Base-by-base conservation (phyloP, 2,797 vertebrate genomes). In the Orestias chungarensis region DNA sequence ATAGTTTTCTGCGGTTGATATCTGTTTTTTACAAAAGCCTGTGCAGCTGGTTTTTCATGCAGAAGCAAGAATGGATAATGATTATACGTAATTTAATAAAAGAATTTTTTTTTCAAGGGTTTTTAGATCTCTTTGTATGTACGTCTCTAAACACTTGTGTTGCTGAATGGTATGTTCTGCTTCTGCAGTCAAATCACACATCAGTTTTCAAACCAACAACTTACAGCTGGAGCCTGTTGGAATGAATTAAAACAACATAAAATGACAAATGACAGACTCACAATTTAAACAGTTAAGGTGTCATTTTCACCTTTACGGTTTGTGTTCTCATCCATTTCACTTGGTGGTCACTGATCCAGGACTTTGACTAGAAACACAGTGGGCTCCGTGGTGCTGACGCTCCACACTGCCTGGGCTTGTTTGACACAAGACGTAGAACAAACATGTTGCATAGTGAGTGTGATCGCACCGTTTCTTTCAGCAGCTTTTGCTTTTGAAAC, bases 321-420 rank as follows among this genome's bases (percentile, higher is more conserved):
- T 4, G 44, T 55, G 62, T 35, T 70, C 62, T 43, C 52, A 59
- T 70, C 38, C 38, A 66, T 75, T 64, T 75, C 11, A 65, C 54
- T 81, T 68, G 65, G 20, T 47, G 50, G 47, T 72, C 57, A 64
- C 64, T 71, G 71, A 80, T 66, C 35, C 78, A 70, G 55, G 70
- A 79, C 72, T 25, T 64, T 23, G 4, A 65, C 9, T 40, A 8
- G 25, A 61, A 71, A 77, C 54, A 70, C 9, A 70, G 69, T 12
- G 29, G 75, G 74, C 68, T 71, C 75, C 72, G 79, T 83, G 43
- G 50, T 57, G 74, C 44, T 70, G 52, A 76, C 62, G 69, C 52
- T n/a, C 20, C 25, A 10, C 67, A 70, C 46, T 78, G 82, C 62
- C 68, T 75, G 73, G 73, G 44, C 82, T 85, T 82, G 81, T 80